Conservation (phyloP, 2,888 invertebrate genomes). For the Automeris io region DNA sequence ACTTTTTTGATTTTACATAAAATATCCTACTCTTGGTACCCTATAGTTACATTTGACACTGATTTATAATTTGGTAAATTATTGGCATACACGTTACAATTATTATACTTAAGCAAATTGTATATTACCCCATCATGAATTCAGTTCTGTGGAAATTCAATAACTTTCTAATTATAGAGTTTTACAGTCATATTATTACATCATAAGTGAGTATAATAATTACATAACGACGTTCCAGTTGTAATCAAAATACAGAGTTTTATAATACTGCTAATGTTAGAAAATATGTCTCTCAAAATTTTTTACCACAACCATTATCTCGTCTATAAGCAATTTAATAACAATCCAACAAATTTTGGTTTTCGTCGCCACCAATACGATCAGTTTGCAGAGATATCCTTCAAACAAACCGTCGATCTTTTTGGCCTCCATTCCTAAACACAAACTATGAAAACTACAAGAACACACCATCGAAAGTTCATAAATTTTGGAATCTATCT, state of each 20-base stretch:
- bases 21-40: conserved; percentile 57
- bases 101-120: conserved; percentile 37
- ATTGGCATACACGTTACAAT: conserved; percentile 42
- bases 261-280: conserved; percentile 64
- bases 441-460: conserved; percentile 41
- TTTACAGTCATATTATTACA: conserved; percentile 16
- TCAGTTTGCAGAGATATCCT: conserved; percentile 51
- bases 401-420: conserved; percentile 22
- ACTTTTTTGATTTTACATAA: conserved; percentile 43
- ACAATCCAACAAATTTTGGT: conserved; percentile 60
- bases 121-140: conserved; percentile 35
- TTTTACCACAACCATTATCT: conserved; percentile 72
- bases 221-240: conserved; percentile 43
- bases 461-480: conserved; percentile 33
- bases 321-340: conserved; percentile 64
- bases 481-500: conserved; percentile 29
- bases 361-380: conserved; percentile 22
- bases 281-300: conserved; percentile 73
- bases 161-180: conserved; percentile 16
- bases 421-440: conserved; percentile 30
- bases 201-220: conserved; percentile 58
- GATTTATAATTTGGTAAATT: conserved; percentile 41
- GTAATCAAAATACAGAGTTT: conserved; percentile 64
- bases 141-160: conserved; percentile 36
- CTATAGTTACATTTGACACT: conserved; percentile 71